These are phyloP conservation scores for Xiphophorus hellerii DNA, from an alignment of 2,113 vertebrate genomes.

Conservation along the genomic window DNA sequence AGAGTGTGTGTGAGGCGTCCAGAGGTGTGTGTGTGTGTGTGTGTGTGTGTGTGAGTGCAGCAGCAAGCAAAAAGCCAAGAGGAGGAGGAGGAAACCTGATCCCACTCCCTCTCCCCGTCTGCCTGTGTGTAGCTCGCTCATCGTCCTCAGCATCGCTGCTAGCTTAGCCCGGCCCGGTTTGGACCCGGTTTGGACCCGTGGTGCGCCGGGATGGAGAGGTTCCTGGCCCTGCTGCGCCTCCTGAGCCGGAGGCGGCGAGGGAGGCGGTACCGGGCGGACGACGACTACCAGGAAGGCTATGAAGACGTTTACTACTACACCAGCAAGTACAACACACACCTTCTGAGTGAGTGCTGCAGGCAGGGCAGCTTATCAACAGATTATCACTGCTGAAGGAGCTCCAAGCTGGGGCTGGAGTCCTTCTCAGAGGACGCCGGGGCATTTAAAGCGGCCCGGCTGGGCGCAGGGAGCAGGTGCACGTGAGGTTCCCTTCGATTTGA, in stretches of 20 bases:
- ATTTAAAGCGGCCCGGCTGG: neutral
- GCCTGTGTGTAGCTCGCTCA: constrained; percentile 38
- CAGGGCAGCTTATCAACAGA: constrained; percentile 52
- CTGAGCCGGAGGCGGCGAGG: constrained; percentile 93
- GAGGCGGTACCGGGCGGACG: constrained; percentile 96
- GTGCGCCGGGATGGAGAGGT: constrained; percentile 88
- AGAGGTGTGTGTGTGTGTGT: constrained; percentile 36
- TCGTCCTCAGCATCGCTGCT: constrained; percentile 23
- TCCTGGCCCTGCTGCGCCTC: constrained; percentile 93
- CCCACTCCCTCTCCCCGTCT: constrained; percentile 31
- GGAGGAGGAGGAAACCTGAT: constrained; percentile 65
- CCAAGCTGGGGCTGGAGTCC: neutral
- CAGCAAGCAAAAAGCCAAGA: constrained; percentile 26
- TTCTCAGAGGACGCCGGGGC: neutral
- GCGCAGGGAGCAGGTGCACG: neutral
- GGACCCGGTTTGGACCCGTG: constrained; percentile 12
- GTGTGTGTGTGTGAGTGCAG: constrained; percentile 39
- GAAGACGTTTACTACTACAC: constrained; percentile 98
- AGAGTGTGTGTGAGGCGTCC: constrained; percentile 34
- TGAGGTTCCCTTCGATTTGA: neutral
- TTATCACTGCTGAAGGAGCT: constrained; percentile 23
- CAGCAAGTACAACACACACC: constrained; percentile 85
- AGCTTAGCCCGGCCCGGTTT: constrained; percentile 44
- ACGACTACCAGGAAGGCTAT: constrained; percentile 98
- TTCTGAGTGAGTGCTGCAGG: constrained; percentile 81